phyloP scores from a whole-genome alignment of 2,113 vertebrate species.

The Lycaon pictus region DNA sequence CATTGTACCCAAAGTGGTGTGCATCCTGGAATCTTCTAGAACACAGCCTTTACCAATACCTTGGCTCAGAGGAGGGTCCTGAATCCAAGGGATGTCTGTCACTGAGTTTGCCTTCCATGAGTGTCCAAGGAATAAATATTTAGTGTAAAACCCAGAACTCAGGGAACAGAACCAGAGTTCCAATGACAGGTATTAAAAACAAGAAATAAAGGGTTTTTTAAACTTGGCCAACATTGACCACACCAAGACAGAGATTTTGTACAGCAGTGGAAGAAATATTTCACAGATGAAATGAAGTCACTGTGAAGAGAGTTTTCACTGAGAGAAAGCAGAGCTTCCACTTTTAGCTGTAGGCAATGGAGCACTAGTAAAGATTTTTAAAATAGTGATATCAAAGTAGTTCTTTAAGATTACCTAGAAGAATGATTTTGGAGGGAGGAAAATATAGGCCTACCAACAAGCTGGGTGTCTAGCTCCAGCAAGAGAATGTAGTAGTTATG shows the following conservation, averaged over 20 bases:
- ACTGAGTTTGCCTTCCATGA: neutral
- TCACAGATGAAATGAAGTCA: neutral
- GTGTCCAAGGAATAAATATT: neutral
- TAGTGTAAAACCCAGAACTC: neutral
- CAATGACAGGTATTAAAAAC: neutral
- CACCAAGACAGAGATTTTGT: neutral
- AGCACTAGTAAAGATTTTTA: neutral
- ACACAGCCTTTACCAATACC: neutral
- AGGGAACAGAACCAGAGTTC: neutral
- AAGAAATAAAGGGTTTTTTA: neutral
- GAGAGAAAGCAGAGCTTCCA: neutral
- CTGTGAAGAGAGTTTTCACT: neutral
- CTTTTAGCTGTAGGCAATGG: neutral
- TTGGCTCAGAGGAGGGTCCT: neutral
- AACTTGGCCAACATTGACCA: neutral
- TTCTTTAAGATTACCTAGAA: neutral
- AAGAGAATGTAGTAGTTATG: neutral
- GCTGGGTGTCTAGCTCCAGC: neutral
- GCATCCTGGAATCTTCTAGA: neutral
- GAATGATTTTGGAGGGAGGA: neutral
- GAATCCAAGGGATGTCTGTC: neutral
- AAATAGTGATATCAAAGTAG: neutral
- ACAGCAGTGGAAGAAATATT: neutral
- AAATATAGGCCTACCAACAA: neutral
- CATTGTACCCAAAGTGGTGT: neutral